Base-by-base conservation (phyloP, 2,113 vertebrate genomes). In the Coptodon bakossiorum region DNA sequence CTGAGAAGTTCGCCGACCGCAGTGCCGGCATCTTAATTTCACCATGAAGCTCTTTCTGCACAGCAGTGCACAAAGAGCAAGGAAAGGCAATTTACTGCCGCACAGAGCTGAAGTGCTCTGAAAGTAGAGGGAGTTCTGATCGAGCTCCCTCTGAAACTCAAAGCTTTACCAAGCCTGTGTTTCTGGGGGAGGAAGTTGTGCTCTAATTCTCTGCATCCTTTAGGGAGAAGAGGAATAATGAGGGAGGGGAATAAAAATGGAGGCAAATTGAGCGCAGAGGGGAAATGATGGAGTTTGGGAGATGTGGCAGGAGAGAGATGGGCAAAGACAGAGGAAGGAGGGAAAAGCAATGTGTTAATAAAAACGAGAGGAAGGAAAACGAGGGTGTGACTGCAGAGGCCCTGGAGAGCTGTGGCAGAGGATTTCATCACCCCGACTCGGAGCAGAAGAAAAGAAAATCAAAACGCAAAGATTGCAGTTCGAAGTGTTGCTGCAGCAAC, bases 171-270 rank as follows among this genome's bases (percentile, higher is more conserved):
- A 0, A 68, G 78, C 13, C 43, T 14, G 2, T 34, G 76, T 24
- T 80, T 80, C 63, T 29, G 11, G 45, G 66, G 78, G 45, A 86
- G 91, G 83, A 82, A 81, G 78, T 29, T 7, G 8, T 45, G 63
- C 71, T 86, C 88, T 78, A 12, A 83, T 88, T 91, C 82, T 79
- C 61, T 59, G 52, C 76, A 83, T 90, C 63, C 90, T 85, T 86
- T 68, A 11, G 53, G 38, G 86, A 66, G 57, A 61, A 27, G 78
- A 85, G 52, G 73, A 86, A 38, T 19, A 13, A 79, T 56, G 56
- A 61, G 13, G 31, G 22, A 12, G 14, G 43, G 71, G 10, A 27
- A 56, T 24, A 22, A 86, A 81, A 80, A 71, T 6, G 27, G n/a
- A 14, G 59, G 29, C 38, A n/a, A 36, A 40, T 76, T 31, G 43